Evolutionary conservation across 2,113 vertebrate genomes (phyloP).

Genomic region (Odontophorus gujanensis): DNA sequence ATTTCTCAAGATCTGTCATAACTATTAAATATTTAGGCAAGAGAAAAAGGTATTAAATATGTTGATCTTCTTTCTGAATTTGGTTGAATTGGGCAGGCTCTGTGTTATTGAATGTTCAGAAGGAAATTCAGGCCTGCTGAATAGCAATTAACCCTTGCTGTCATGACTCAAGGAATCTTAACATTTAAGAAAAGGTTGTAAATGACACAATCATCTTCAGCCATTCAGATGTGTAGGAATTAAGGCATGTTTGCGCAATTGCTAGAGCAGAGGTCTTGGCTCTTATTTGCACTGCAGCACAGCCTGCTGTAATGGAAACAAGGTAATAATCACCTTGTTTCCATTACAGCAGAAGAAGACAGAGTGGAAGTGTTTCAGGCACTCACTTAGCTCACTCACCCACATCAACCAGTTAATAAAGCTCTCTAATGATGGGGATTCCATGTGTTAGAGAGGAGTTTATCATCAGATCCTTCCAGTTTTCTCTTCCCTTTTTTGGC

Average conservation of each 20-base stretch:
- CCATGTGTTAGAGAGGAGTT: background rate
- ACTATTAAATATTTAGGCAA: background rate
- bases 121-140: background rate
- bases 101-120: background rate
- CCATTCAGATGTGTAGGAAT: background rate
- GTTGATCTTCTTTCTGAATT: background rate
- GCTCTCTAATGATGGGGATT: background rate
- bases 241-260: background rate
- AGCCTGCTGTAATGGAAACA: background rate
- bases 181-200: background rate
- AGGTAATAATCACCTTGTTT: background rate
- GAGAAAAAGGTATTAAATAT: background rate
- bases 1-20: background rate
- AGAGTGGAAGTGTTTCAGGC: background rate
- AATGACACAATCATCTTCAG: fast-evolving
- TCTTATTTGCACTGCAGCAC: background rate
- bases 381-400: background rate
- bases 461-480: background rate
- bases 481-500: background rate
- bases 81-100: background rate
- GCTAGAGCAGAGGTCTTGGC: background rate
- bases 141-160: background rate
- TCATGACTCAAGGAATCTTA: background rate
- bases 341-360: too few species aligned
- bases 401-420: background rate